A percentile compares a stretch with the other conserved stretches of the same genome.
phyloP scores from a whole-genome alignment of 2,113 vertebrate genomes.

The Sinosuthora webbiana region DNA sequence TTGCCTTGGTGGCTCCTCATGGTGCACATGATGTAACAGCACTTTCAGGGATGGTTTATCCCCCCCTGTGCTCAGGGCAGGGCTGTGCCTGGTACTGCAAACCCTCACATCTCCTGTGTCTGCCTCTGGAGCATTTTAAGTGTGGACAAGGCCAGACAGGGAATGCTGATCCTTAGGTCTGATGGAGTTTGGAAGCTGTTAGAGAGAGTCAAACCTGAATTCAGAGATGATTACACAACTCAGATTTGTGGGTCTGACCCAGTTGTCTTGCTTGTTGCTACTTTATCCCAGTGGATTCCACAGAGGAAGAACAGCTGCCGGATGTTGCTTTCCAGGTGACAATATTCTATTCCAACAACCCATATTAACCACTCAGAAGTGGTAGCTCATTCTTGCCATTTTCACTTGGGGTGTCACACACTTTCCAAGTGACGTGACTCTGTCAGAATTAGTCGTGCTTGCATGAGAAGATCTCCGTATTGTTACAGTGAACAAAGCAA shows the following conservation, averaged over 20 bases:
- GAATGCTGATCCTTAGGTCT: not conserved
- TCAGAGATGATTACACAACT: not conserved
- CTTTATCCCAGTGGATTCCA: not conserved
- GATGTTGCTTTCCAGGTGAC: not conserved
- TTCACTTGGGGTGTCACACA: not conserved
- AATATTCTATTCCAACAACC: not conserved
- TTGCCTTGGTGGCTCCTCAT: not conserved
- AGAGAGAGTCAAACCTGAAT: not conserved
- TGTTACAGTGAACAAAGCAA: constrained; percentile 76
- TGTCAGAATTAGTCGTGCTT: constrained; percentile 33
- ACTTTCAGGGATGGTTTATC: not conserved
- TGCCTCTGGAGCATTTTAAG: not conserved
- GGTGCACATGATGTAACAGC: not conserved
- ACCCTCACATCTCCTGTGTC: not conserved
- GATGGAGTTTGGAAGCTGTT: not conserved
- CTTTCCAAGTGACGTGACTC: not conserved
- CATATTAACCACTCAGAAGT: not conserved
- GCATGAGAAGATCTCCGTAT: constrained; percentile 44
- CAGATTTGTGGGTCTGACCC: not conserved
- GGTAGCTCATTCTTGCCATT: not conserved
- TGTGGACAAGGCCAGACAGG: not conserved
- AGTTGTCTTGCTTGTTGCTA: not conserved
- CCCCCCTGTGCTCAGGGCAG: not conserved
- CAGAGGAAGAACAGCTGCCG: not conserved
- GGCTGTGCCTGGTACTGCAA: not conserved